Percentiles rank a stretch among this genome's conserved stretches.
phyloP scores from a whole-genome alignment of 53 echinoderm and acorn worm genomes.

The Zoroaster sp. region DNA sequence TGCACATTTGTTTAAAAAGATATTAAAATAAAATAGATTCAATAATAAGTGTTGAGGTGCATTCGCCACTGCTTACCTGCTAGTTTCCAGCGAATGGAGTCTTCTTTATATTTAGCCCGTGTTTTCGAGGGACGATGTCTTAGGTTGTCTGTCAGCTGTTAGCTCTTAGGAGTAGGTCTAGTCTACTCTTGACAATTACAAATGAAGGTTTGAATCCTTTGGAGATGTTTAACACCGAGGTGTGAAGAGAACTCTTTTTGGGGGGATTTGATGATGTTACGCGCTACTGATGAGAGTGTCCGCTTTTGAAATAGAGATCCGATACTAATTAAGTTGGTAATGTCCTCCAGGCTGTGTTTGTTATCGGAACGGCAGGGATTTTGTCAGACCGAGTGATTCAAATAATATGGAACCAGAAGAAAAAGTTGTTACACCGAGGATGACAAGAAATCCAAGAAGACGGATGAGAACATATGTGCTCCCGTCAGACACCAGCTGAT shows the following conservation, averaged over 20 bases:
- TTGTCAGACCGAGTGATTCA: not conserved
- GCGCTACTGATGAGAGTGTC: not conserved
- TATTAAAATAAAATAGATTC: too few relatives aligned
- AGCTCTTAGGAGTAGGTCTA: too few relatives aligned
- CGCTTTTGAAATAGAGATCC: not conserved
- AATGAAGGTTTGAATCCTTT: not conserved
- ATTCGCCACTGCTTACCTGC: too few relatives aligned
- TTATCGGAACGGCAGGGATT: not conserved
- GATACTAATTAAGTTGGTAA: not conserved
- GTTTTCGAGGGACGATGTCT: too few relatives aligned
- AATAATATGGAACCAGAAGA: not conserved
- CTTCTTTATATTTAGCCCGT: too few relatives aligned
- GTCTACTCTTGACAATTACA: not conserved
- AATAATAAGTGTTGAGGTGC: too few relatives aligned
- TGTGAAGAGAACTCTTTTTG: not conserved
- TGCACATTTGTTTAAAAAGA: too few relatives aligned
- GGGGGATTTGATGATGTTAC: not conserved
- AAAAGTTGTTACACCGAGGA: too few relatives aligned
- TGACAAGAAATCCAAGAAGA: not conserved
- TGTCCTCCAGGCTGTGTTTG: not conserved
- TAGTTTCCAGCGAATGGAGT: too few relatives aligned
- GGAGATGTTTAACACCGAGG: not conserved
- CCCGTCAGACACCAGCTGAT: not conserved
- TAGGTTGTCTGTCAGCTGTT: too few relatives aligned
- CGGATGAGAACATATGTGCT: not conserved